Evolutionary conservation across 2,113 vertebrate genomes (phyloP), one percentile per base, ranked within the genome.

Genomic region (Notothenia coriiceps): DNA sequence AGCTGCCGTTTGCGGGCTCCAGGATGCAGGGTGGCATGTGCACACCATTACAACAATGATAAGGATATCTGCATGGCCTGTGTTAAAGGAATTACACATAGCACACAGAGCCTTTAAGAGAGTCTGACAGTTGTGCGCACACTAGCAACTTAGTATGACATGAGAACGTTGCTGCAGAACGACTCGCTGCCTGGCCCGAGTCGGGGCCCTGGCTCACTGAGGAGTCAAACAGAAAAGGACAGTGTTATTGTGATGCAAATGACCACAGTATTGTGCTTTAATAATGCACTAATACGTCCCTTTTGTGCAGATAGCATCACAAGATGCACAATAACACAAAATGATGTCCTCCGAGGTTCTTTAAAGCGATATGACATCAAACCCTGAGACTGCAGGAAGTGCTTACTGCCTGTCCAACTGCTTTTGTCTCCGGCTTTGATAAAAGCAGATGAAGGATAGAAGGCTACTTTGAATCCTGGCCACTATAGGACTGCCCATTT

Each of bases 71-170:
- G 87, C 84, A 51, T 65, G 83, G 89, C 86, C 89, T 67, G 83
- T 84, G 92, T 94, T 95, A 94, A 94, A 94, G 93, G 90, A 95
- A 95, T 95, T 94, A 92, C 88, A 74, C 91, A 92, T 93, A 85
- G 82, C 89, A 92, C 79, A 79, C 81, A 63, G 49, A 83, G 79
- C 73, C 85, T 82, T 77, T 92, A 80, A 93, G 89, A 73, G 72
- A 87, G 17, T 46, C 68, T 92, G 94, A 93, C 92, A 94, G 90
- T 91, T 91, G 49, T 79, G 86, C 60, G 63, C 74, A 82, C 90
- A 77, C 74, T 83, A 80, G 81, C 90, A 89, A 89, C 70, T 93
- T 85, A 51, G 86, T 70, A 46, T 86, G 87, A 93, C 89, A 88
- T 71, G 70, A 83, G 82, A 92, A 80, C 77, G 76, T 89, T 84